Evolutionary conservation across 2,113 vertebrate genomes (phyloP).

Genomic region (Zosterops hypoxanthus): DNA sequence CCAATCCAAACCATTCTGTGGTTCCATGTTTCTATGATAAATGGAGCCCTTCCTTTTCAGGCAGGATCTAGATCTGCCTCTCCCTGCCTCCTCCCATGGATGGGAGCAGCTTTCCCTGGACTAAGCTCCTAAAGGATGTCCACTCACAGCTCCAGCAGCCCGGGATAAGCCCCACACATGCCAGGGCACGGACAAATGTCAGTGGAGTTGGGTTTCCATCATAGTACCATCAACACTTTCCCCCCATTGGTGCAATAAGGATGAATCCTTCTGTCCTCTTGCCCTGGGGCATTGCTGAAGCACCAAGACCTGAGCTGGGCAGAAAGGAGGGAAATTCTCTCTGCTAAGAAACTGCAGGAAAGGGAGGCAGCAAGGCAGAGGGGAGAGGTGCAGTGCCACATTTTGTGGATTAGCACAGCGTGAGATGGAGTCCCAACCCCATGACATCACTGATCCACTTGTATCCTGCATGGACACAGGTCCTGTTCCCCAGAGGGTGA

Average conservation of each 20-base stretch:
- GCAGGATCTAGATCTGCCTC: neutral
- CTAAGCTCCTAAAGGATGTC: neutral
- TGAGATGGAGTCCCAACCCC: neutral
- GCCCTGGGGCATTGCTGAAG: neutral
- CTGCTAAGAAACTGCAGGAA: neutral
- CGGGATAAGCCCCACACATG: rapidly evolving
- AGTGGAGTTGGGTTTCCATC: neutral
- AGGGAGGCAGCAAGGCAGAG: neutral
- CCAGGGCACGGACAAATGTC: neutral
- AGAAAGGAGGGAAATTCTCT: neutral
- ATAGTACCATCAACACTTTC: neutral
- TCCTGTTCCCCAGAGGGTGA: neutral
- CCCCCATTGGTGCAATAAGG: neutral
- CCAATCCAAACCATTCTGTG: neutral
- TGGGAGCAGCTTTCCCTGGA: neutral
- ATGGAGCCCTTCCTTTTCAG: neutral
- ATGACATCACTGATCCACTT: neutral
- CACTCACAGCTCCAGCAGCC: neutral
- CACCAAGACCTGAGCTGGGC: neutral
- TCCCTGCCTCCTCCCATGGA: neutral
- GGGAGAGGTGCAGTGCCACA: neutral
- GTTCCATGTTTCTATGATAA: neutral
- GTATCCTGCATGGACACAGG: neutral
- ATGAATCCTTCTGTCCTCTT: neutral
- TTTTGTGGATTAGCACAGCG: neutral